Evolutionary conservation across 2,888 invertebrate species (phyloP).

Genomic region (Anthophora plumipes): DNA sequence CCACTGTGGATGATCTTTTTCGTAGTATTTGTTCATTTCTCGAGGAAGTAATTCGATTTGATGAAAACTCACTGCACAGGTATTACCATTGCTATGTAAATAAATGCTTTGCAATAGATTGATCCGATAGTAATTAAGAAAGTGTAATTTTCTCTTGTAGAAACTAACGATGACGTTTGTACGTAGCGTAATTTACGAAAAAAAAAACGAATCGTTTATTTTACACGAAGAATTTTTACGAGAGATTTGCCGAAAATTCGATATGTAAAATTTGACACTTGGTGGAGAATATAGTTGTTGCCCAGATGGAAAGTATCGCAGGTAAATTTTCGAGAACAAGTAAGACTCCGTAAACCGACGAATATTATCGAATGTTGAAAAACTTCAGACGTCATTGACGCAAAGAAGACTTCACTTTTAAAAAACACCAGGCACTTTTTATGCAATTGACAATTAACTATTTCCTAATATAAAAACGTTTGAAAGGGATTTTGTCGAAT

Average conservation of each 20-base stretch:
- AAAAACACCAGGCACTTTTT: background rate
- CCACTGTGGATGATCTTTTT: background rate
- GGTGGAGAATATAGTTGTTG: too few relatives aligned
- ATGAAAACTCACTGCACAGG: background rate
- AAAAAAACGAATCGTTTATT: too few relatives aligned
- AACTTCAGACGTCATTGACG: background rate
- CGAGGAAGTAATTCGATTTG: background rate
- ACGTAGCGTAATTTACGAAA: too few relatives aligned
- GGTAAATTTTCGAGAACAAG: background rate
- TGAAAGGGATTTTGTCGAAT: background rate
- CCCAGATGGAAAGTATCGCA: background rate
- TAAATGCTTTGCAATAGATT: too few relatives aligned
- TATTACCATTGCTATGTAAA: too few relatives aligned
- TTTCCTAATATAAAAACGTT: background rate
- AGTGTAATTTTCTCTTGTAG: too few relatives aligned
- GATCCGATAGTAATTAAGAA: too few relatives aligned
- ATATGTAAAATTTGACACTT: too few relatives aligned
- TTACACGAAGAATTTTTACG: too few relatives aligned
- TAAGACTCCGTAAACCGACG: background rate
- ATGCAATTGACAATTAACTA: background rate
- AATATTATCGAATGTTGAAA: background rate
- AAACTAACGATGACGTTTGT: too few relatives aligned
- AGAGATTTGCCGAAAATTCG: too few relatives aligned
- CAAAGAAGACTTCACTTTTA: background rate
- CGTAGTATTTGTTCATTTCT: background rate